phyloP scores from a whole-genome alignment of 1,140 invertebrate genomes.

The Bombus waltoni region DNA sequence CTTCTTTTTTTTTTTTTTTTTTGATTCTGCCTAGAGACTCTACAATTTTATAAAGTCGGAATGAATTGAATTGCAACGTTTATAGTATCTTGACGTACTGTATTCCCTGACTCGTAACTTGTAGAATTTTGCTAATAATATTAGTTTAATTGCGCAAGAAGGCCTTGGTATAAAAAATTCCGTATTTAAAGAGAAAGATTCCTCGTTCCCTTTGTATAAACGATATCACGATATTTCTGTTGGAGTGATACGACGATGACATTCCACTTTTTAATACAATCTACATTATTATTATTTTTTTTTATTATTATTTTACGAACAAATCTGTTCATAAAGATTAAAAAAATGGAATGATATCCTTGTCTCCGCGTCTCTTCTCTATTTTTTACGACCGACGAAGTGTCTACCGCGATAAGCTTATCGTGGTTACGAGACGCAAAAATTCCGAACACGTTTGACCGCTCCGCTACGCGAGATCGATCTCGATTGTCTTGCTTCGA shows the following conservation, averaged over 20 bases:
- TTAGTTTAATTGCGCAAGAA: background rate
- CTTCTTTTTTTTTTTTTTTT: no score
- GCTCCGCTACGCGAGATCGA: background rate
- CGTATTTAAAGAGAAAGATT: background rate
- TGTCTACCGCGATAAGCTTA: conserved; percentile 11
- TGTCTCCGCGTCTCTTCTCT: background rate
- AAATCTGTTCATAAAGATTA: background rate
- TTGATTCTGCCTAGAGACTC: background rate
- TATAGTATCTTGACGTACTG: no score
- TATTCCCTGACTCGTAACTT: background rate
- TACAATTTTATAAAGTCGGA: background rate
- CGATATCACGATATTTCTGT: background rate
- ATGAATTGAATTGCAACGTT: background rate
- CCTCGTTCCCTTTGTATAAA: background rate
- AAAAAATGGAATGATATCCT: background rate
- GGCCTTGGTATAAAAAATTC: no score
- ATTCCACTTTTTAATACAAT: background rate
- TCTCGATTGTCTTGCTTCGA: background rate
- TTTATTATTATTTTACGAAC: background rate
- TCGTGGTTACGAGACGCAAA: conserved; percentile 6
- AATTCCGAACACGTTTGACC: background rate
- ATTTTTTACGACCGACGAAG: no score
- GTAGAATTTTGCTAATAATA: background rate
- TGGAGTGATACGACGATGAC: background rate
- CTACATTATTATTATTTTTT: background rate